Base-by-base conservation (phyloP, 2,888 invertebrate species). In the Galerucella calmariensis region DNA sequence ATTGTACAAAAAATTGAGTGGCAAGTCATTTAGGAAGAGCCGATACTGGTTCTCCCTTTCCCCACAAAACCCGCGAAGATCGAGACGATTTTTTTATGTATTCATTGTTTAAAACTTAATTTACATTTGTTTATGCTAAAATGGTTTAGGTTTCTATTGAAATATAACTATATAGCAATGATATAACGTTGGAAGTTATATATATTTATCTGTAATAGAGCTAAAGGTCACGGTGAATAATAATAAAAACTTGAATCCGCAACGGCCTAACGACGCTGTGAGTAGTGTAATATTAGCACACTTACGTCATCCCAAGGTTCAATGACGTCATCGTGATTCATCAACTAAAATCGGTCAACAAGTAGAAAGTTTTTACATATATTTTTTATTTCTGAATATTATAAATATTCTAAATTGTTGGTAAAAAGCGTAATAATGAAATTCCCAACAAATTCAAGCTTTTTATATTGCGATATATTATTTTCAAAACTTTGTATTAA, bases 291-390 rank as follows among this genome's bases (percentile, higher is more conserved):
- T 80, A 51, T 69, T 35, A 24, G 24, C 67, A 72, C 76, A 79
- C 81, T 85, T 84, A 85, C 86, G 85, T 86, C 86, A 86, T 83
- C 78, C 62, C 73, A 72, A 79, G 74, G 71, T 77, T 66, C 70
- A 73, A 80, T 85, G 84, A 86, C 86, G 85, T 85, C 85, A 86
- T 83, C 79, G 75, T 86, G 86, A 86, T 74, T 85, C 85, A 86
- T 84, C 81, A 77, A 16, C 68, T 58, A 35, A 44, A 73, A 20
- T n/a, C 44, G 8, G 11, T 65, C 56, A 56, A 20, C 20, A 56
- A 56, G 4, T 20, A 16, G 14, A 48, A 48, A 48, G 12, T 48
- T 14, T 48, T 41, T 41, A 41, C 8, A 41, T 35, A 35, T 35
- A 8, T 41, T 41, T 41, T 41, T 41, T 41, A 41, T 41, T 41